Evolutionary conservation across 2,797 vertebrate species (phyloP), one percentile per base, ranked within the genome.

Genomic region (Benthosema pterotum): DNA sequence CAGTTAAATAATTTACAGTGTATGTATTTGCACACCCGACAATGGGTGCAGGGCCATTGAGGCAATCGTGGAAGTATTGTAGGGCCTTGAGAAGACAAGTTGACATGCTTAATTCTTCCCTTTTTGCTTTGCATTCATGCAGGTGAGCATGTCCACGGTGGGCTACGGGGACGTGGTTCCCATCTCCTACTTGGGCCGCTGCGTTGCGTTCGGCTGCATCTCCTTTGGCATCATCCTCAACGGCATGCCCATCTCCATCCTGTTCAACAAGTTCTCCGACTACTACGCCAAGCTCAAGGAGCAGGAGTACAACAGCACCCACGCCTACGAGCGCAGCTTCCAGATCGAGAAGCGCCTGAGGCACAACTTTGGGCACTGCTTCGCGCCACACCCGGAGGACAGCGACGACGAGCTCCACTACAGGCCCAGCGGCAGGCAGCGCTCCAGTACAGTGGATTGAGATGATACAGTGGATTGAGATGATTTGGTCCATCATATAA

Each of bases 71-170:
- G n/a, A n/a, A n/a, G n/a, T n/a, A n/a, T n/a, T n/a, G n/a, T n/a
- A n/a, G n/a, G n/a, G n/a, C n/a, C n/a, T 32, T 5, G 28, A 32
- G 28, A 32, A 32, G 5, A 32, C 32, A 38, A 38, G 32, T 9
- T 38, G 8, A 38, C 32, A 38, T 38, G 28, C 28, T 32, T 32
- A 25, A 2, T 2, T 2, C 22, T 22, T 22, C 22, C 28, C 63
- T 4, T 5, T 67, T 54, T 12, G 11, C 47, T 22, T 69, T 58
- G 50, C 71, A 50, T 42, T 57, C 19, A 11, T 67, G 11, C 82
- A 97, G 95, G 95, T 97, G 72, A 97, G 95, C 87, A 96, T 97
- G 79, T 97, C 96, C 60, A 97, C 95, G 0, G 96, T 97, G 65
- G 96, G 96, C 67, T 97, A 97, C 0, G 96, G 96, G 2, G 96